Percentiles rank a stretch among this genome's conserved stretches.
Evolutionary conservation across 1,140 invertebrate species (phyloP).

Genomic region (Sipha flava): DNA sequence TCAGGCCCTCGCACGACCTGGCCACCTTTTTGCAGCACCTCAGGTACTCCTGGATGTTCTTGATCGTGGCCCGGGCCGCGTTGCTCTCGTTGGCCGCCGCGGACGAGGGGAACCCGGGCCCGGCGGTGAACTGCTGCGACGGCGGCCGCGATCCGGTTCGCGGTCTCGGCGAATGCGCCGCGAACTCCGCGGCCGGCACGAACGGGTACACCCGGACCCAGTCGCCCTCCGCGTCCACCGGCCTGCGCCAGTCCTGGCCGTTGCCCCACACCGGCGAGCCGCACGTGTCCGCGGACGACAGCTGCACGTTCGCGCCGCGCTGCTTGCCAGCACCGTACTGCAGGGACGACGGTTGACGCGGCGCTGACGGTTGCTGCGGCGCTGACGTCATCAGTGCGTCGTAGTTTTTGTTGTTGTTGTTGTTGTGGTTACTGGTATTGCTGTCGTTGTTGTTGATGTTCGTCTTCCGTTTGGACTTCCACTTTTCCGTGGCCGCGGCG

Average conservation of each 20-base stretch:
- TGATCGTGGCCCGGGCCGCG: conserved; percentile 26
- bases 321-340: conserved; percentile 38
- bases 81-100: neutral
- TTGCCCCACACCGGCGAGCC: conserved; percentile 50
- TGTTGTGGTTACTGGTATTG: no score
- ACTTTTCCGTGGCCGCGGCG: conserved; percentile 15
- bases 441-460: neutral
- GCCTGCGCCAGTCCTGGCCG: conserved; percentile 51
- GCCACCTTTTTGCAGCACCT: conserved; percentile 8
- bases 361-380: neutral
- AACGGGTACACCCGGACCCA: conserved; percentile 55
- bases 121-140: neutral
- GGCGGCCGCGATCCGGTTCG: neutral
- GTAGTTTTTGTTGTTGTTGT: neutral
- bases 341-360: neutral
- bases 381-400: neutral
- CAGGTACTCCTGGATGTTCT: conserved; percentile 23
- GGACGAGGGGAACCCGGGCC: neutral
- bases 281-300: conserved; percentile 38
- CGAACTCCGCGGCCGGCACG: conserved; percentile 33
- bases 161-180: neutral
- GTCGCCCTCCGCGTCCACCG: conserved; percentile 50
- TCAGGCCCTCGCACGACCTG: conserved; percentile 1
- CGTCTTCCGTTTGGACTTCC: conserved; percentile 5
- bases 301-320: conserved; percentile 35